Base-by-base conservation (phyloP, 1,140 invertebrate species). In the Drosophila willistoni region DNA sequence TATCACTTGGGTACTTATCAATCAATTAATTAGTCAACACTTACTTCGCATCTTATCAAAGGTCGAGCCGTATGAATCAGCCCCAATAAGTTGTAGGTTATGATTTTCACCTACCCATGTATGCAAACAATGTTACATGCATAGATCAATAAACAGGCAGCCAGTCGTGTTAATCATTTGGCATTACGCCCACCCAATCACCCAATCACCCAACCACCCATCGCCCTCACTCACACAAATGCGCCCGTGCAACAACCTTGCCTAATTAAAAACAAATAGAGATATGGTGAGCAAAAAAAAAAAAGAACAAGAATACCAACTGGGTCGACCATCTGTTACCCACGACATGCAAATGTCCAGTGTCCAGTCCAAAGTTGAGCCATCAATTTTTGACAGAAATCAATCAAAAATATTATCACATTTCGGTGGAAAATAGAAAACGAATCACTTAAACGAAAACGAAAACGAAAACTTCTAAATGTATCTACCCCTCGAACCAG, bases 121-220 rank as follows among this genome's bases (percentile, higher is more conserved):
- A 62, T 79, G 78, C 44, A 68, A 63, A 39, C 33, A 59, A 59
- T 57, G 56, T 59, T 60, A 81, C 44, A 63, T 68, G 68, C 44
- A 36, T 62, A 56, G 65, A 79, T 81, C 82, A 82, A 85, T 85
- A 82, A 76, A 64, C 41, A 66, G 55, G 57, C 85, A 87, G 57
- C 66, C 68, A 87, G 73, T 59, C 69, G 73, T 62, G 73, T 17
- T 79, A 79, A 77, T 79, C 73, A 77, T 63, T 66, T 73, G 60
- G 39, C 65, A 60, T 55, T 41, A 7, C 29, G 44, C 42, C 22
- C 33, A 59, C 3, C n/a, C 29, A 59, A 0, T n/a, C 54, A 25
- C 1, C 54, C 55, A 57, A 13, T 4, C 29, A 36, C n/a, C 29
- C 33, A 33, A 14, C 41, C 13, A 12, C 34, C 34, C 39, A 41